Evolutionary conservation across 2,113 vertebrate genomes (phyloP).

Genomic region (Steatornis caripensis): DNA sequence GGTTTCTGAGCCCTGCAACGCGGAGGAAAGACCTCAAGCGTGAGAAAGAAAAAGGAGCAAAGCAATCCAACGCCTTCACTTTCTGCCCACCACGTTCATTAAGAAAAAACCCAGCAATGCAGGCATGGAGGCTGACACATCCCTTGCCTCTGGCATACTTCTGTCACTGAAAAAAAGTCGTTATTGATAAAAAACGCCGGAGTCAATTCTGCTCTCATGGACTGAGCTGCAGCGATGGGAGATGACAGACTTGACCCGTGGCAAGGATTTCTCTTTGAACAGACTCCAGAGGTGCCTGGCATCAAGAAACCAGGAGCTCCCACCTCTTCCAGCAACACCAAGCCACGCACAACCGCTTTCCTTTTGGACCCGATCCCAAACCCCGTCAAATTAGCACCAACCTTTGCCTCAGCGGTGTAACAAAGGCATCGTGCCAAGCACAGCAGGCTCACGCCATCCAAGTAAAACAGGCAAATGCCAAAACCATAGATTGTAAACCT

Average conservation of each 20-base stretch:
- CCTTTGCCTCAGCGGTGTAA: background rate
- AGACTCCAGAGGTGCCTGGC: background rate
- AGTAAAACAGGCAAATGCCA: background rate
- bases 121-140: background rate
- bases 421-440: background rate
- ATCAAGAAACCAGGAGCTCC: background rate
- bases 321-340: background rate
- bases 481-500: background rate
- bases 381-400: background rate
- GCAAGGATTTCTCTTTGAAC: background rate
- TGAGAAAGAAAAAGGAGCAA: background rate
- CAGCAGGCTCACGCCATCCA: background rate
- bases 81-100: background rate
- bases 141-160: background rate
- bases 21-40: background rate
- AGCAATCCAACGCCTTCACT: background rate
- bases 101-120: background rate
- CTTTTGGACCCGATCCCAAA: background rate
- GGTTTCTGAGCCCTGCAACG: background rate
- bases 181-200: background rate
- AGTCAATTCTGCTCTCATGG: background rate
- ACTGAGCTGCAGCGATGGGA: background rate
- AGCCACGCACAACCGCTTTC: accelerated
- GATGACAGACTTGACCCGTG: background rate
- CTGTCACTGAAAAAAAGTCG: background rate